Evolutionary conservation across 2,113 vertebrate genomes (phyloP), one percentile per base, ranked within the genome.

Genomic region (Irena cyanogastra): DNA sequence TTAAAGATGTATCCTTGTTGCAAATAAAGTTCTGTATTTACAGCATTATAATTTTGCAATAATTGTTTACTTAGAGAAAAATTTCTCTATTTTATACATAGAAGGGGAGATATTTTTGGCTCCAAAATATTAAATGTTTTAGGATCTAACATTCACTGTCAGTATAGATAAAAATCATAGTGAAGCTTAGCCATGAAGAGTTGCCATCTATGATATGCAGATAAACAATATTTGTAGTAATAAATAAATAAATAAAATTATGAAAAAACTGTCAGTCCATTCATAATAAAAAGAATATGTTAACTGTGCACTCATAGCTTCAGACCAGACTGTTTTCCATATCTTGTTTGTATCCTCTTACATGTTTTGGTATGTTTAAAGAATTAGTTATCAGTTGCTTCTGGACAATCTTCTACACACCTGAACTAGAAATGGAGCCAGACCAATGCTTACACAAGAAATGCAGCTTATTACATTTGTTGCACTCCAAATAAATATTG

Each of bases 401-500:
- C 87, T 97, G 95, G 97, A 97, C 35, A 10, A 91, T 89, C 93
- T 92, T 96, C 96, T 93, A 96, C 91, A 96, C 97, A 96, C 94
- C 49, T 44, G 21, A 90, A 78, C 61, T 54, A 90, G 65, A 93
- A 92, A 24, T 57, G 39, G 90, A 96, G 81, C 75, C 76, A 95
- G 90, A 94, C 86, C 93, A 95, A 91, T 28, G 94, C 95, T 97
- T 97, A 96, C 96, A 97, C 95, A 97, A 97, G 94, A 95, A 97
- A 95, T 94, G 87, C 75, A 95, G 93, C 95, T 97, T 98, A 98
- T 97, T 97, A 97, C 96, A 97, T 98, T 95, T 97, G 97, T 97
- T 97, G 97, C 95, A 97, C 96, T 98, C 94, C 93, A 97, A 98
- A 97, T 97, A 98, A 97, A 98, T 98, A 98, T 98, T 98, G 97